These are phyloP conservation scores for Tetropium fuscum DNA, from an alignment of 2,888 invertebrate species.

Conservation along the genomic window DNA sequence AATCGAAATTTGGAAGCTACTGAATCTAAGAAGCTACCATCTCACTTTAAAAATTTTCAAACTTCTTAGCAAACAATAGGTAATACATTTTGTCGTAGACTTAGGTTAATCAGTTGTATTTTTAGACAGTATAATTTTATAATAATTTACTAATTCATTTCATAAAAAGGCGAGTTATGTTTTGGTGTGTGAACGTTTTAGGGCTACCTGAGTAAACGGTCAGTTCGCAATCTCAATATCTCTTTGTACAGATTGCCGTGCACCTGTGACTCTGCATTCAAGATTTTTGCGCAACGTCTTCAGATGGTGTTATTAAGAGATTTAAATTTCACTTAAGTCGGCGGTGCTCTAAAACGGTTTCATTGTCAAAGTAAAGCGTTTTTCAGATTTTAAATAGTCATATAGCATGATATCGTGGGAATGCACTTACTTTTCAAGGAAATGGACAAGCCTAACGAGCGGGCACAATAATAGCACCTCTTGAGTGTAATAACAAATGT, in stretches of 20 bases:
- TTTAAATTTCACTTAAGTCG: constrained; percentile 52
- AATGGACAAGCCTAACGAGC: constrained; percentile 4
- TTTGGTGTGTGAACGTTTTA: too few species aligned
- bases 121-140: too few species aligned
- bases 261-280: constrained; percentile 8
- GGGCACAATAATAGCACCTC: constrained; percentile 26
- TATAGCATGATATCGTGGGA: constrained; percentile 41
- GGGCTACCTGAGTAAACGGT: too few species aligned
- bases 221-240: not conserved
- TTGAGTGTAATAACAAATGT: constrained; percentile 31
- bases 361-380: constrained; percentile 42
- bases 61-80: too few species aligned
- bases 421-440: constrained; percentile 6
- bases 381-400: constrained; percentile 33
- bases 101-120: too few species aligned
- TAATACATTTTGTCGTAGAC: too few species aligned
- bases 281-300: constrained; percentile 6
- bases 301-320: constrained; percentile 52
- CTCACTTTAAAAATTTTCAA: too few species aligned
- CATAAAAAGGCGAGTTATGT: too few species aligned
- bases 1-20: too few species aligned
- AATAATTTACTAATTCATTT: too few species aligned
- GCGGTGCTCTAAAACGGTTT: constrained; percentile 49
- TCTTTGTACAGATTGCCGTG: not conserved
- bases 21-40: too few species aligned